A percentile compares a stretch with the other conserved stretches of the same genome.
These are phyloP conservation scores for Seriola dumerili DNA, from an alignment of 2,113 vertebrate genomes.

Conservation along the genomic window DNA sequence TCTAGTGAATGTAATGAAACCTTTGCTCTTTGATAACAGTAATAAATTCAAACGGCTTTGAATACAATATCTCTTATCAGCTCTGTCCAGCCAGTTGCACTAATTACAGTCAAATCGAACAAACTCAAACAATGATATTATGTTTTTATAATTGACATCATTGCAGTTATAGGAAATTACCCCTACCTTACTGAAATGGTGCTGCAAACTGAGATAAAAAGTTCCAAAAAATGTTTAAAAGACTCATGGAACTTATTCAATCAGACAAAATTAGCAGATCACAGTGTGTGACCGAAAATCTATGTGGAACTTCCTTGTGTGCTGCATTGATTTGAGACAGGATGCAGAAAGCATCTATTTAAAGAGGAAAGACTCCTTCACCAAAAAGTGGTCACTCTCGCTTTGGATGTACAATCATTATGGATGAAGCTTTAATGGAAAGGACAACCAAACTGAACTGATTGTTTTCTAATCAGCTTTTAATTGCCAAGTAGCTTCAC, in stretches of 20 bases:
- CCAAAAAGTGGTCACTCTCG: not conserved
- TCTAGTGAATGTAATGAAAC: not conserved
- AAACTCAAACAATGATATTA: not conserved
- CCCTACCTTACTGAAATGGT: not conserved
- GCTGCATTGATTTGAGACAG: slow-evolving; percentile 6
- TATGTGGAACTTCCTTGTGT: not conserved
- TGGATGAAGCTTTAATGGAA: slow-evolving; percentile 52
- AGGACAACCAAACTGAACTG: slow-evolving; percentile 46
- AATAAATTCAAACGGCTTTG: slow-evolving; percentile 4
- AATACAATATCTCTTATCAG: slow-evolving; percentile 14
- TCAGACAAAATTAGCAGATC: not conserved
- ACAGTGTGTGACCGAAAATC: not conserved
- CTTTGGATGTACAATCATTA: slow-evolving; percentile 30
- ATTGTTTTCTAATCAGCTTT: slow-evolving; percentile 63
- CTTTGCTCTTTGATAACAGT: slow-evolving; percentile 5
- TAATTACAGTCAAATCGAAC: not conserved
- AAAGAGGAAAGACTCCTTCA: not conserved
- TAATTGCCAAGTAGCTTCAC: slow-evolving; percentile 61
- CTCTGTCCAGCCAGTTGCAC: not conserved
- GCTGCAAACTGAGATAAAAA: not conserved
- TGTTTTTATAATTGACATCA: not conserved
- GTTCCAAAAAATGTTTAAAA: not conserved
- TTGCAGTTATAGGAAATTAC: not conserved
- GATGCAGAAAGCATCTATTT: slow-evolving; percentile 12
- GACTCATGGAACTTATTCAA: not conserved